phyloP scores from a whole-genome alignment of 2,888 invertebrate genomes.

The Adelognathus sp. region DNA sequence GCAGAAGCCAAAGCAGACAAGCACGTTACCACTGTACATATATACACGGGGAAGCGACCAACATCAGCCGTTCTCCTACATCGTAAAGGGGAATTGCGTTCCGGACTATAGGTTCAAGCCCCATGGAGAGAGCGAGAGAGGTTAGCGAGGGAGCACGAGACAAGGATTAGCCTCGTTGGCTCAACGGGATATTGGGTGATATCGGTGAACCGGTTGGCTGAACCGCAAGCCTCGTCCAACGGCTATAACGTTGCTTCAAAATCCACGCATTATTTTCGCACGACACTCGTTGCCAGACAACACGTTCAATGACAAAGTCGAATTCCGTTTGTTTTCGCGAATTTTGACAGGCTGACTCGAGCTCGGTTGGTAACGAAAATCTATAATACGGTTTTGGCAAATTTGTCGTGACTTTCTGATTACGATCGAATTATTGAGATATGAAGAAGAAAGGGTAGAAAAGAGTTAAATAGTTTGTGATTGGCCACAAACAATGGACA shows the following conservation, averaged over 20 bases:
- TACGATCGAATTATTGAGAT: too few relatives aligned
- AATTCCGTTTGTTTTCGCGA: too few relatives aligned
- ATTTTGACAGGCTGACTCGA: too few relatives aligned
- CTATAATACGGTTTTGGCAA: too few relatives aligned
- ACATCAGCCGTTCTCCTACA: slow-evolving; percentile 32
- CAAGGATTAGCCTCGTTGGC: slow-evolving; percentile 63
- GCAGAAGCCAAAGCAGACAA: slow-evolving; percentile 3
- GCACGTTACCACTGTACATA: background rate
- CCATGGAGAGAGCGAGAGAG: background rate
- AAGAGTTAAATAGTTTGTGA: too few relatives aligned
- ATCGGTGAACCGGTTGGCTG: slow-evolving; percentile 55
- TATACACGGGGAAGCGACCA: background rate
- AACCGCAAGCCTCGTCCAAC: slow-evolving; percentile 26
- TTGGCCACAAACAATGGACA: too few relatives aligned
- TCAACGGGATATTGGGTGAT: slow-evolving; percentile 63
- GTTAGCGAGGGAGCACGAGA: slow-evolving; percentile 25
- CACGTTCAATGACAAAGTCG: too few relatives aligned
- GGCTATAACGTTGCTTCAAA: background rate
- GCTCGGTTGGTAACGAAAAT: too few relatives aligned
- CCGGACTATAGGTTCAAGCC: slow-evolving; percentile 44
- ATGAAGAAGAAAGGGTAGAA: too few relatives aligned
- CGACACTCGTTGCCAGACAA: too few relatives aligned
- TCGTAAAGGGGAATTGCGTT: slow-evolving; percentile 58
- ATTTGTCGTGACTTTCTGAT: too few relatives aligned
- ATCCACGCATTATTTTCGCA: slow-evolving; percentile 12